Evolutionary conservation across 2,888 invertebrate genomes (phyloP).

Genomic region (Trichacis sp.): DNA sequence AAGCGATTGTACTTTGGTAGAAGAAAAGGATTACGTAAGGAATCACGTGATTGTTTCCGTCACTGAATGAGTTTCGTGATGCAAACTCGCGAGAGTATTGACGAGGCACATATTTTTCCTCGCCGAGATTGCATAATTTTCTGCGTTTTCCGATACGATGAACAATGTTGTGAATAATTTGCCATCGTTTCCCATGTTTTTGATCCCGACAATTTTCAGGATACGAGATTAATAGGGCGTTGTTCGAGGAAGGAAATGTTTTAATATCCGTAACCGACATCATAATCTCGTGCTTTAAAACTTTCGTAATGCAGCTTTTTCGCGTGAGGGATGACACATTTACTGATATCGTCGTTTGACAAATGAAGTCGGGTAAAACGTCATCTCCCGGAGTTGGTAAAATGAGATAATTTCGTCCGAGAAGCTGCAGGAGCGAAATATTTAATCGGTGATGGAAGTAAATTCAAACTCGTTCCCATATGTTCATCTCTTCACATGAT

Average conservation of each 20-base stretch:
- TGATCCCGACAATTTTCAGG: no score
- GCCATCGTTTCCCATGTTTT: no score
- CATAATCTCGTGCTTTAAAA: not conserved
- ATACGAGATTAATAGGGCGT: no score
- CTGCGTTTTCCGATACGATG: no score
- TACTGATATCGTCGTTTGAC: not conserved
- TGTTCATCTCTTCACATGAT: no score
- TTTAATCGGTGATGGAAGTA: no score
- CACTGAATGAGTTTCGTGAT: not conserved
- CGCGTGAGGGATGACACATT: not conserved
- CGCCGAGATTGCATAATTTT: no score
- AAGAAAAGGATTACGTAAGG: no score
- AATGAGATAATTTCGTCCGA: not conserved
- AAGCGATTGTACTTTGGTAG: no score
- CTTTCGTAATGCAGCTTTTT: not conserved
- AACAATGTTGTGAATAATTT: no score
- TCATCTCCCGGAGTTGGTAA: not conserved
- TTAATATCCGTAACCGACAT: not conserved
- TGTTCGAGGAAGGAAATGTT: not conserved
- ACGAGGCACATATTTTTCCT: not conserved
- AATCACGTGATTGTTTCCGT: no score
- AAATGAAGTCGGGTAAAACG: constrained; percentile 1
- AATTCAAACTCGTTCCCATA: no score
- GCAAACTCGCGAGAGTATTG: not conserved
- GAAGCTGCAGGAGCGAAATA: not conserved